Evolutionary conservation across 2,113 vertebrate genomes (phyloP).

Genomic region (Dasypus novemcinctus): DNA sequence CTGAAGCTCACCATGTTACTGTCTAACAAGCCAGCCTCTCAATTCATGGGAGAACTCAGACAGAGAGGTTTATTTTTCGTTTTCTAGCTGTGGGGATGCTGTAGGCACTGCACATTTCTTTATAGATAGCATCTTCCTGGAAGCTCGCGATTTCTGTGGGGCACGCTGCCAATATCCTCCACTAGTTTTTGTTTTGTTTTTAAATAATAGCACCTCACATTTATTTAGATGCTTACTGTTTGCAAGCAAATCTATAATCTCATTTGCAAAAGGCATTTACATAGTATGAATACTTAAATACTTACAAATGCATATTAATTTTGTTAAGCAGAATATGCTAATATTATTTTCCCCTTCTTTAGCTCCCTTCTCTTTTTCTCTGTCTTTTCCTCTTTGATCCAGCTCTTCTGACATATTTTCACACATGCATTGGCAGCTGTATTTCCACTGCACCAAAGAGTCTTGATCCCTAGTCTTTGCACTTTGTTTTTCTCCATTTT

Average conservation of each 20-base stretch:
- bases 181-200: not conserved
- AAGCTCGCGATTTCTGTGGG: slow-evolving; percentile 36
- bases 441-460: not conserved
- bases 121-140: not conserved
- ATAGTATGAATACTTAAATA: slow-evolving; percentile 29
- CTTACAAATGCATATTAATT: slow-evolving; percentile 23
- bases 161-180: not conserved
- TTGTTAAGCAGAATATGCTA: slow-evolving; percentile 36
- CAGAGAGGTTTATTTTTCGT: not conserved
- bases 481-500: not conserved
- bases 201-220: slow-evolving; percentile 55
- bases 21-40: not conserved
- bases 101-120: not conserved
- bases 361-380: not conserved
- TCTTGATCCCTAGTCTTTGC: not conserved
- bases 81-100: not conserved
- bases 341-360: not conserved
- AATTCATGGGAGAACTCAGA: not conserved
- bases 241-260: slow-evolving; percentile 60
- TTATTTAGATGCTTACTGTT: slow-evolving; percentile 54
- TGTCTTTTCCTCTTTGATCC: not conserved
- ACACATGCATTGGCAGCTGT: not conserved
- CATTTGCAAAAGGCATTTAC: slow-evolving; percentile 56
- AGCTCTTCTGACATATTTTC: not conserved
- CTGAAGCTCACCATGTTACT: not conserved